Percentiles rank a stretch among this genome's conserved stretches.
phyloP scores from a whole-genome alignment of 1,140 invertebrate species.

The Archegozetes longisetosus region DNA sequence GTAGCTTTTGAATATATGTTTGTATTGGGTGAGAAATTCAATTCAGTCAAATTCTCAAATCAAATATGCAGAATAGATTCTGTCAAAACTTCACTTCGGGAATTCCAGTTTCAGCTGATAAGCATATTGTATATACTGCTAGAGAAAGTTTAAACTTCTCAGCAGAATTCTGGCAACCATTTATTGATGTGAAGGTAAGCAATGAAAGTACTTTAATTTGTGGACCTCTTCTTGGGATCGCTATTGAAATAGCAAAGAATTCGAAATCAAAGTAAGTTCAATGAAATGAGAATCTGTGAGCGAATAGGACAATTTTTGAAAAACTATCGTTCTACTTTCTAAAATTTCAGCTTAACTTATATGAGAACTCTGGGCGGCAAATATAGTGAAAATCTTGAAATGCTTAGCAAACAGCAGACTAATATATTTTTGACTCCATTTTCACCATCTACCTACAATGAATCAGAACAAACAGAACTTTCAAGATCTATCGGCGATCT shows the following conservation, averaged over 20 bases:
- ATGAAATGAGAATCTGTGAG: no score
- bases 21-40: no score
- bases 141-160: no score
- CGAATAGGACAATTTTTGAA: no score
- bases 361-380: background rate
- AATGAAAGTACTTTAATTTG: background rate
- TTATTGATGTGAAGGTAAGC: background rate
- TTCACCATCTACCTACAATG: background rate
- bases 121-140: no score
- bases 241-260: background rate
- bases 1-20: no score
- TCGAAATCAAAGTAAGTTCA: background rate
- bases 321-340: no score
- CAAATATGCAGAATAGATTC: no score
- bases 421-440: conserved; percentile 4
- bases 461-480: background rate
- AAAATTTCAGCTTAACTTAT: background rate
- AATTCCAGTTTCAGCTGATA: no score
- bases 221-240: conserved; percentile 3
- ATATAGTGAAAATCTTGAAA: background rate
- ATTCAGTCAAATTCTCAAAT: no score
- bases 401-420: background rate
- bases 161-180: conserved; percentile 9
- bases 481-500: background rate
- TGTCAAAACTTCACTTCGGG: no score